Evolutionary conservation across 2,888 invertebrate species (phyloP), one percentile per base, ranked within the genome.

Genomic region (Lypha dubia): DNA sequence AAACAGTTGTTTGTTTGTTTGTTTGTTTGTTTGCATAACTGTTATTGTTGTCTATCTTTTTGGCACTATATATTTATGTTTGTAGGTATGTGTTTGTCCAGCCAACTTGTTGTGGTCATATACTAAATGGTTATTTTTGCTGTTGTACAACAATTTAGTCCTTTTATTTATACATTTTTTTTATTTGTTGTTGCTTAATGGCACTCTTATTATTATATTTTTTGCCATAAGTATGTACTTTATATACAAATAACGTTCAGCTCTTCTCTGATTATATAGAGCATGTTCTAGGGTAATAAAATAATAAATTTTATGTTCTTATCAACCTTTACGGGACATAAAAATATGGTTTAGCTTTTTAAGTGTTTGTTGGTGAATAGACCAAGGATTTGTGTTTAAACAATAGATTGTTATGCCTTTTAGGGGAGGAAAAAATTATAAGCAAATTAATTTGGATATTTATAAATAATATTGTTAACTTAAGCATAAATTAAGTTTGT

Each of bases 71-170:
- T 3, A 68, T 49, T 28, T 60, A 15, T 28, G 9, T 35, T 20
- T n/a, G n/a, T n/a, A n/a, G n/a, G n/a, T n/a, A n/a, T n/a, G n/a
- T 49, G 32, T 76, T n/a, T 46, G 17, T 67, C 22, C 20, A 46
- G 28, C 22, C 65, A 75, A 76, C 67, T 60, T 76, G 67, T 68
- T 76, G 76, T 38, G 58, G 76, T 49, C 49, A 67, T 67, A 38
- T 67, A 68, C n/a, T n/a, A n/a, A 28, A 49, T 76, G 35, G 35
- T 67, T 65, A 51, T 56, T 60, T 49, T 56, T 41, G n/a, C 5
- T 46, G 11, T 32, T 32, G 5, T 56, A 17, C 32, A 44, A 22
- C 28, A 28, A 20, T 20, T 65, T 65, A 44, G 53, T 44, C 44
- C 53, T 35, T 53, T 63, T 32, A 41, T 41, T 62, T n/a, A n/a